Evolutionary conservation across 2,113 vertebrate genomes (phyloP).

Genomic region (Sula dactylatra): DNA sequence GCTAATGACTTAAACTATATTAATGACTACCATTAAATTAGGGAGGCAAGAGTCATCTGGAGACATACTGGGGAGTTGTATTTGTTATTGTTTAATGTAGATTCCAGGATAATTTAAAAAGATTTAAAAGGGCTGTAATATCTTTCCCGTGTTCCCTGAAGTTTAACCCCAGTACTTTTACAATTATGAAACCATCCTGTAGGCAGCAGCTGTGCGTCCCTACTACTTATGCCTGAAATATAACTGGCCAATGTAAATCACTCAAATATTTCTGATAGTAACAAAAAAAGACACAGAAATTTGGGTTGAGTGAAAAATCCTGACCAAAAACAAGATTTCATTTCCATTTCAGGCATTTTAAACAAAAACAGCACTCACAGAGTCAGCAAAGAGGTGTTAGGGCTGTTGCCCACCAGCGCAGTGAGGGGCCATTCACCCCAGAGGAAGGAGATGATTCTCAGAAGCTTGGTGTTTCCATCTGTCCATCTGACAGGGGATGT

Average conservation of each 20-base stretch:
- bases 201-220: neutral
- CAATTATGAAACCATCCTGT: neutral
- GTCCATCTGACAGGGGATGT: rapidly evolving
- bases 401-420: neutral
- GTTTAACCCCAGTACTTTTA: neutral
- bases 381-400: neutral
- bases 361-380: neutral
- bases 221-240: neutral
- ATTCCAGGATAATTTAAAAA: neutral
- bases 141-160: neutral
- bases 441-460: neutral
- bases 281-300: neutral
- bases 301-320: neutral
- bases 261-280: neutral
- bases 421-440: too few relatives aligned
- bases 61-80: neutral
- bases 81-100: neutral
- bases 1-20: neutral
- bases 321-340: neutral
- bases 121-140: neutral
- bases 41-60: neutral
- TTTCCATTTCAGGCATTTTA: neutral
- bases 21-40: neutral
- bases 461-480: neutral
- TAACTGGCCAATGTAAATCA: neutral